phyloP scores from a whole-genome alignment of 2,888 invertebrate genomes.

The Caenorhabditis drosophilae region DNA sequence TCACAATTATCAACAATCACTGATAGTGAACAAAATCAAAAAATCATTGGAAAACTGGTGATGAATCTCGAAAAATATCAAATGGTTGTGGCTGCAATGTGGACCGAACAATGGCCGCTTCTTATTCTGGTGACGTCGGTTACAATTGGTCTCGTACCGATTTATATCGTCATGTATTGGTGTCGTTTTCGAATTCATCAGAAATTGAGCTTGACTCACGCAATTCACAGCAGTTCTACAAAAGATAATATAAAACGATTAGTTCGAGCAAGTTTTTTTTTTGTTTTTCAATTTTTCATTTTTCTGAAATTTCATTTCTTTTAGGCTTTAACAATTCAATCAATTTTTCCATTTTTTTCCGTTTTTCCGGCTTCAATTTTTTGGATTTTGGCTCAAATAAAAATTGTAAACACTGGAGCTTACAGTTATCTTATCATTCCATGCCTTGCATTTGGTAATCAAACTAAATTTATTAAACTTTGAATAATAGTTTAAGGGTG shows the following conservation, averaged over 20 bases:
- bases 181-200: slow-evolving; percentile 26
- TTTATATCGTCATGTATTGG: slow-evolving; percentile 35
- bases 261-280: slow-evolving; percentile 13
- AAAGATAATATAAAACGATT: slow-evolving; percentile 24
- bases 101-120: slow-evolving; percentile 14
- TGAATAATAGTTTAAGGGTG: no score
- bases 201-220: slow-evolving; percentile 16
- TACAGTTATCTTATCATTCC: slow-evolving; percentile 33
- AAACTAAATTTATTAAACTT: no score
- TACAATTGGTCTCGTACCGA: slow-evolving; percentile 17
- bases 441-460: slow-evolving; percentile 20
- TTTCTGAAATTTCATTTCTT: no score
- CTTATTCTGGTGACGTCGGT: slow-evolving; percentile 12
- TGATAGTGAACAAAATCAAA: slow-evolving; percentile 4
- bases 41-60: slow-evolving; percentile 12
- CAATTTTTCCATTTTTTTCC: slow-evolving; percentile 27
- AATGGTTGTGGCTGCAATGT: slow-evolving; percentile 24
- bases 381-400: slow-evolving; percentile 19
- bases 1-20: slow-evolving; percentile 2
- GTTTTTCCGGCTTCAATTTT: slow-evolving; percentile 28
- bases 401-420: slow-evolving; percentile 13
- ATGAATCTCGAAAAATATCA: slow-evolving; percentile 15
- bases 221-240: slow-evolving; percentile 26
- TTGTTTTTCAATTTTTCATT: no score
- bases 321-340: slow-evolving; percentile 31